Evolutionary conservation across 2,113 vertebrate species (phyloP).

Genomic region (Dasyurus viverrinus): DNA sequence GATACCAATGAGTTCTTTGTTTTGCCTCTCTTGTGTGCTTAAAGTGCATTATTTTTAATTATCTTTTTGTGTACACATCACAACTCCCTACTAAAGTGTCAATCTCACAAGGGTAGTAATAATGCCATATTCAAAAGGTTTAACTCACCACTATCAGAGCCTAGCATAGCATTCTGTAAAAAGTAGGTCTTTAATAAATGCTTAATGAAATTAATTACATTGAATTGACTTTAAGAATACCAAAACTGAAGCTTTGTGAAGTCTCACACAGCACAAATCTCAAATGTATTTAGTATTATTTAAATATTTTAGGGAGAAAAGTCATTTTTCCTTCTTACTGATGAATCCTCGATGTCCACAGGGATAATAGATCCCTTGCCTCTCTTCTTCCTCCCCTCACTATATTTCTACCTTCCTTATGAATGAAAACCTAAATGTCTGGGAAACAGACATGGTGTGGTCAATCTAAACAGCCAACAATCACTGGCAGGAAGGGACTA

Average conservation of each 20-base stretch:
- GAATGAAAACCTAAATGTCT: background rate
- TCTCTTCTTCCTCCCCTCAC: background rate
- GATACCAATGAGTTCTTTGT: background rate
- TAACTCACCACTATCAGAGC: background rate
- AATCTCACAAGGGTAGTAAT: background rate
- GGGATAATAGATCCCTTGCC: background rate
- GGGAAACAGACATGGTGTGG: slow-evolving; percentile 2
- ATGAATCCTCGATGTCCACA: background rate
- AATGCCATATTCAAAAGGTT: background rate
- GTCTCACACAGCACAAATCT: background rate
- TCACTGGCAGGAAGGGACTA: slow-evolving; percentile 41
- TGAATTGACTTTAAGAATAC: background rate
- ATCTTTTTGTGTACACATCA: background rate
- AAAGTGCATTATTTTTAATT: background rate
- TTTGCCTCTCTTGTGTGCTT: background rate
- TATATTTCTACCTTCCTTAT: background rate
- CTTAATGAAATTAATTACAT: background rate
- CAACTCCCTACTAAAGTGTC: background rate
- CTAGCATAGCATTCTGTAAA: background rate
- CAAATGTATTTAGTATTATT: background rate
- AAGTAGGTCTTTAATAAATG: background rate
- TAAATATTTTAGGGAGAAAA: background rate
- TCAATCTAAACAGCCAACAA: slow-evolving; percentile 51
- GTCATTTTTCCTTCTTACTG: background rate
- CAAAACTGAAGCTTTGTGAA: background rate